Percentiles rank a stretch among this genome's conserved stretches.
Conservation (phyloP, 2,888 invertebrate genomes). For the Ichneumon xanthorius region DNA sequence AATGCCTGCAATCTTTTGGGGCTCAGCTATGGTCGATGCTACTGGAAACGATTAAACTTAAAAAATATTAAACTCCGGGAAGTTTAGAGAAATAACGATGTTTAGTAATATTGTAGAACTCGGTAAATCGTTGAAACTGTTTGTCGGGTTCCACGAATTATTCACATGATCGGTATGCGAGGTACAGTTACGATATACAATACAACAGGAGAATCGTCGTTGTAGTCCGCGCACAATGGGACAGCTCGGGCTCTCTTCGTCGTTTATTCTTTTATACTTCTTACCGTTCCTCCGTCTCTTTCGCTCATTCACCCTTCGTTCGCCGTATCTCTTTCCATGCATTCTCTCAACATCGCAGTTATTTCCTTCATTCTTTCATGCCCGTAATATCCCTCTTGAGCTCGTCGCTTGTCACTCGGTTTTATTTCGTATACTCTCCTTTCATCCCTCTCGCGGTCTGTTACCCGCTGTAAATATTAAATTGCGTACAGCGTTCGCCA, state of each 20-base stretch:
- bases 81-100: conserved; percentile 25
- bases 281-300: conserved; percentile 64
- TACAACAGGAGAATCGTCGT: conserved; percentile 70
- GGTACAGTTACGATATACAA: conserved; percentile 80
- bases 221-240: conserved; percentile 60
- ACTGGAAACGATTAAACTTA: not conserved
- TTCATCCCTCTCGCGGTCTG: not conserved
- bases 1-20: not conserved
- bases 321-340: conserved; percentile 47
- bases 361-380: not conserved
- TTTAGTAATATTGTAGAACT: conserved; percentile 33
- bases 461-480: conserved; percentile 8
- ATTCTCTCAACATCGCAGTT: conserved; percentile 20
- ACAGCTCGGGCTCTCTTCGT: conserved; percentile 69
- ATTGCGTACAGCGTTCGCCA: not conserved
- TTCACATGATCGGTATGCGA: conserved; percentile 82
- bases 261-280: conserved; percentile 72
- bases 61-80: not conserved
- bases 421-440: not conserved
- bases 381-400: not conserved
- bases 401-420: conserved; percentile 9
- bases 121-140: conserved; percentile 30
- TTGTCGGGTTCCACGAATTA: conserved; percentile 69
- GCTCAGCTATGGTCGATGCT: not conserved
- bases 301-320: conserved; percentile 31